Evolutionary conservation across 2,888 invertebrate genomes (phyloP), one percentile per base, ranked within the genome.

Genomic region (Ectemnius cavifrons): DNA sequence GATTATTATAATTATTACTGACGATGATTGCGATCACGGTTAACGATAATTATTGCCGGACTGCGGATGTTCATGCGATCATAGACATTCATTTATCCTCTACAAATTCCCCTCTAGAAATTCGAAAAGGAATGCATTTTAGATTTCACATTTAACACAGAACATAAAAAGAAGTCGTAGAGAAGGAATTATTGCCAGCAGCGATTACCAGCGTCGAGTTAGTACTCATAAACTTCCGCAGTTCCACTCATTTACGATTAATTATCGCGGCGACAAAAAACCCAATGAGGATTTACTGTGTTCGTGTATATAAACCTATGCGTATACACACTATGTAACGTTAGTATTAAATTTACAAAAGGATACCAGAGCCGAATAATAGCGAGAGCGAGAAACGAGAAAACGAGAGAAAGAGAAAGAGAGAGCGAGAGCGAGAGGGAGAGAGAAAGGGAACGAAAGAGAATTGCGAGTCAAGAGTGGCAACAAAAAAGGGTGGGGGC

Each of bases 271-370:
- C n/a, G 52, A 13, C 13, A 5, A 20, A 6, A 61, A 63, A 23
- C 2, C 23, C 23, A 23, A 23, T 2, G 45, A 45, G 2, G 23
- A 49, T 69, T 52, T 56, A 69, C 63, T 72, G 77, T 77, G 77
- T 72, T 67, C 77, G 68, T 46, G 63, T 77, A 63, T 77, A 77
- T 61, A 72, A 8, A 37, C 37, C 37, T 77, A 76, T 52, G 16
- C 52, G 52, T 52, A 52, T 52, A 52, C 60, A 76, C 63, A 65
- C 64, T 70, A 69, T 69, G 69, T 77, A 77, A 77, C 64, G 46
- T 63, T 76, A 77, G 63, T 67, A 59, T 37, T 37, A 37, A 37
- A 37, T 72, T 72, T 72, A 47, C 37, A 37, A 23, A 63, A 67
- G 72, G 37, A 47, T 52, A 52, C 52, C 14, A 14, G 52, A 52